Conservation (phyloP, 2,113 vertebrate species). For the Ammospiza nelsoni region DNA sequence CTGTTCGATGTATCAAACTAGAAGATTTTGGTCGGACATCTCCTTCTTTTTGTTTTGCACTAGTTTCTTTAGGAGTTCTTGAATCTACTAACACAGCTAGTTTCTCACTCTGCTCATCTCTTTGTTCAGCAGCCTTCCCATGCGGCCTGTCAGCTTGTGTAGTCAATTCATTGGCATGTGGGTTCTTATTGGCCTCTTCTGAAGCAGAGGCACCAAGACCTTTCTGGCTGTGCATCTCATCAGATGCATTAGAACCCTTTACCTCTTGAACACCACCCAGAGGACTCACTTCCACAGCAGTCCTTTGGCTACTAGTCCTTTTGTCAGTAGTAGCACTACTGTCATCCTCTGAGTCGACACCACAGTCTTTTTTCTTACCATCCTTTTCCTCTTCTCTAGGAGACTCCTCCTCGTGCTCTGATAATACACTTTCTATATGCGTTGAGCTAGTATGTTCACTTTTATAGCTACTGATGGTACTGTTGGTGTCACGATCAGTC, state of each 20-base stretch:
- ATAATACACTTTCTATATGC: conserved; percentile 91
- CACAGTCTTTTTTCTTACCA: conserved; percentile 57
- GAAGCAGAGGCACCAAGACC: conserved; percentile 82
- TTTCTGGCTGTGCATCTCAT: conserved; percentile 66
- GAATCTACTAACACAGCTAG: conserved; percentile 62
- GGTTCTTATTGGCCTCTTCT: conserved; percentile 96
- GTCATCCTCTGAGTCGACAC: conserved; percentile 76
- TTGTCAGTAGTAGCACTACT: conserved; percentile 69
- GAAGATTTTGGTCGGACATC: conserved; percentile 82
- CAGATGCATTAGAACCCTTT: conserved; percentile 53
- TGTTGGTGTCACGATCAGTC: conserved; percentile 95
- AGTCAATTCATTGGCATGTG: conserved; percentile 92
- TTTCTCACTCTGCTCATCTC: conserved; percentile 73
- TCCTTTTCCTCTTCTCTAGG: conserved; percentile 80
- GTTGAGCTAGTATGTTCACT: conserved; percentile 97
- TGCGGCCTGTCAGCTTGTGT: conserved; percentile 68
- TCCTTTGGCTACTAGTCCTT: conserved; percentile 82
- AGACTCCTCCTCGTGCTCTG: conserved; percentile 81
- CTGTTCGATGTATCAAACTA: conserved; percentile 83
- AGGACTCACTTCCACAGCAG: conserved; percentile 61
- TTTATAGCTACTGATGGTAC: conserved; percentile 94
- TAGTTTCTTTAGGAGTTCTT: conserved; percentile 72
- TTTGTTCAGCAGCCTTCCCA: conserved; percentile 65
- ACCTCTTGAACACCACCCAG: conserved; percentile 50
- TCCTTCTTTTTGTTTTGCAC: conserved; percentile 79